These are phyloP conservation scores for Dinomys branickii DNA, from an alignment of 2,113 vertebrate genomes.

Conservation along the genomic window DNA sequence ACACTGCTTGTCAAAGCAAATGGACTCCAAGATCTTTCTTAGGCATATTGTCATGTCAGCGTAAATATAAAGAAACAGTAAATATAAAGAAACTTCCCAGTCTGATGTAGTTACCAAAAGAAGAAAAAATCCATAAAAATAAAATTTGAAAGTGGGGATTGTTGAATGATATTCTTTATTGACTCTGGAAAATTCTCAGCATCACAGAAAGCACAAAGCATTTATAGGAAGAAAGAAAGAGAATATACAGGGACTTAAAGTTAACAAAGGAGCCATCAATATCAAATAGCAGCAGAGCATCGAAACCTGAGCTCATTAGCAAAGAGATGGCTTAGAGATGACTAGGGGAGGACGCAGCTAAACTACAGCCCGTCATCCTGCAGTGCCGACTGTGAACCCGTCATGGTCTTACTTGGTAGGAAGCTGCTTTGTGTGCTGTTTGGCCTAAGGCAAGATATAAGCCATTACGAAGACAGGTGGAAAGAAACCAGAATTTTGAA, in stretches of 20 bases:
- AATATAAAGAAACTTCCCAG: neutral
- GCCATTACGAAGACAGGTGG: conserved; percentile 59
- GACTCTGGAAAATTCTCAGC: conserved; percentile 30
- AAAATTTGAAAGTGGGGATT: conserved; percentile 16
- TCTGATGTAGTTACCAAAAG: neutral
- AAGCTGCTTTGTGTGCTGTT: conserved; percentile 51
- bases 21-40: neutral
- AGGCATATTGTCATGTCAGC: neutral
- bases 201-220: neutral
- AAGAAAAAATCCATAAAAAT: neutral
- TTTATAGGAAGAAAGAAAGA: neutral
- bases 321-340: conserved; percentile 51
- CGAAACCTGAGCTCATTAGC: conserved; percentile 69
- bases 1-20: neutral
- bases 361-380: conserved; percentile 41
- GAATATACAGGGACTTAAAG: neutral
- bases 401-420: conserved; percentile 9
- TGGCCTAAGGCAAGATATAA: conserved; percentile 46
- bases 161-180: neutral
- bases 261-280: conserved; percentile 41
- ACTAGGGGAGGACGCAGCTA: neutral
- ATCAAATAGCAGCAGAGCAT: neutral
- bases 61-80: neutral
- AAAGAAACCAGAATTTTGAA: conserved; percentile 57
- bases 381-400: conserved; percentile 22